Percentiles rank a stretch among this genome's conserved stretches.
phyloP scores from a whole-genome alignment of 2,113 vertebrate genomes.

The Psophia crepitans region DNA sequence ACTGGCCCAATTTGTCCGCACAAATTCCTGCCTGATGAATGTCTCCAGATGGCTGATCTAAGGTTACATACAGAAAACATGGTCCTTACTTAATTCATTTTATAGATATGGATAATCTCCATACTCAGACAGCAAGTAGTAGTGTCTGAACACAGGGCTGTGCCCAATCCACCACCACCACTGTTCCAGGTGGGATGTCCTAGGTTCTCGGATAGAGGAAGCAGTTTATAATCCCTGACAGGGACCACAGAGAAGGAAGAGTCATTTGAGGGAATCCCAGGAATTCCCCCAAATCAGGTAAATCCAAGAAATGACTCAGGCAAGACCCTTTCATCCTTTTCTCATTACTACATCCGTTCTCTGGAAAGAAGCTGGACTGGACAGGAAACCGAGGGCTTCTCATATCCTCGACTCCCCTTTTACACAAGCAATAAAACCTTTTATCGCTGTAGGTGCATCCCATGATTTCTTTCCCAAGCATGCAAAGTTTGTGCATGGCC shows the following conservation, averaged over 20 bases:
- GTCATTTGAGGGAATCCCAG: not conserved
- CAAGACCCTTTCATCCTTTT: not conserved
- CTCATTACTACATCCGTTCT: not conserved
- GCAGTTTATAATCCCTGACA: not conserved
- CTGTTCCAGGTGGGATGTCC: not conserved
- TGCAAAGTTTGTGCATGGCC: not conserved
- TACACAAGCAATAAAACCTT: not conserved
- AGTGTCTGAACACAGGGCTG: not conserved
- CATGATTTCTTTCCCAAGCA: not conserved
- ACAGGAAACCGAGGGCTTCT: not conserved
- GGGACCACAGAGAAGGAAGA: not conserved
- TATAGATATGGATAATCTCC: not conserved
- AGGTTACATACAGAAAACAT: rapidly evolving
- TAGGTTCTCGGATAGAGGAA: not conserved
- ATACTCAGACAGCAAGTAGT: not conserved
- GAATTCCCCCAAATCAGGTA: not conserved
- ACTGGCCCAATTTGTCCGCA: not conserved
- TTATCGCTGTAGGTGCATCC: not conserved
- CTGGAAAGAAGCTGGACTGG: not conserved
- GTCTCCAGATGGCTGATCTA: not conserved
- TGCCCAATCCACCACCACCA: not conserved
- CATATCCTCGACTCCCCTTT: not conserved
- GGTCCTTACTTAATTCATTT: not conserved
- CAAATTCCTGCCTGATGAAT: not conserved
- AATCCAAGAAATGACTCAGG: not conserved